phyloP scores from a whole-genome alignment of 1,140 invertebrate species.

The Charaxes varanes region DNA sequence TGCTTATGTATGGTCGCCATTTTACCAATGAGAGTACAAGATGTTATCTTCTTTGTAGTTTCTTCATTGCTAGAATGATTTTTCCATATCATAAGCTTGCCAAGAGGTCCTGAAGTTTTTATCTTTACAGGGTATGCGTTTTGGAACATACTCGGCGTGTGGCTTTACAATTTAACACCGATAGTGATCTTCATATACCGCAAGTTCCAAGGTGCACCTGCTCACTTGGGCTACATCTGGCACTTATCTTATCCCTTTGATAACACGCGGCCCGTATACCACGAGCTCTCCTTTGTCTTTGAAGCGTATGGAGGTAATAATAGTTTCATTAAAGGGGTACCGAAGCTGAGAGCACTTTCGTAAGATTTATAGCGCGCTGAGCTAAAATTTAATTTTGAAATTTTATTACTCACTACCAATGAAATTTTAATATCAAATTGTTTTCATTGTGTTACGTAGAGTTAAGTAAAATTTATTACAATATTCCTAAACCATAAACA shows the following conservation, averaged over 20 bases:
- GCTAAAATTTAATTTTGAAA: too few relatives aligned
- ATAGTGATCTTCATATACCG: constrained; percentile 39
- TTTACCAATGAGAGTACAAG: too few relatives aligned
- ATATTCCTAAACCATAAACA: too few relatives aligned
- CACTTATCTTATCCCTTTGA: constrained; percentile 54
- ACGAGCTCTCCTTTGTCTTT: constrained; percentile 42
- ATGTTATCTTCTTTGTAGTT: too few relatives aligned
- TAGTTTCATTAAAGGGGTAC: constrained; percentile 9
- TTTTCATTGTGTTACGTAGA: too few relatives aligned
- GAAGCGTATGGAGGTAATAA: constrained; percentile 44
- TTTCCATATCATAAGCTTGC: neutral
- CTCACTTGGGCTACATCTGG: constrained; percentile 47
- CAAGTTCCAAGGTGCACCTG: constrained; percentile 26
- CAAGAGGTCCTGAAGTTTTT: neutral
- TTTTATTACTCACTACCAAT: too few relatives aligned
- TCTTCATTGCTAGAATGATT: neutral
- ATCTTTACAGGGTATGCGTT: constrained; percentile 46
- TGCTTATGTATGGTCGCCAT: too few relatives aligned
- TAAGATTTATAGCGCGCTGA: too few relatives aligned
- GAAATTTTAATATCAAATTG: too few relatives aligned
- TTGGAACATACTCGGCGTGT: constrained; percentile 49
- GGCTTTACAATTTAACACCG: constrained; percentile 50
- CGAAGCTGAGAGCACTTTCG: too few relatives aligned
- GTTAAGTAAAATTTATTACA: too few relatives aligned
- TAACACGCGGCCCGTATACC: constrained; percentile 40